These are phyloP conservation scores for Dasypolia templi DNA, from an alignment of 2,888 invertebrate genomes.

Conservation along the genomic window DNA sequence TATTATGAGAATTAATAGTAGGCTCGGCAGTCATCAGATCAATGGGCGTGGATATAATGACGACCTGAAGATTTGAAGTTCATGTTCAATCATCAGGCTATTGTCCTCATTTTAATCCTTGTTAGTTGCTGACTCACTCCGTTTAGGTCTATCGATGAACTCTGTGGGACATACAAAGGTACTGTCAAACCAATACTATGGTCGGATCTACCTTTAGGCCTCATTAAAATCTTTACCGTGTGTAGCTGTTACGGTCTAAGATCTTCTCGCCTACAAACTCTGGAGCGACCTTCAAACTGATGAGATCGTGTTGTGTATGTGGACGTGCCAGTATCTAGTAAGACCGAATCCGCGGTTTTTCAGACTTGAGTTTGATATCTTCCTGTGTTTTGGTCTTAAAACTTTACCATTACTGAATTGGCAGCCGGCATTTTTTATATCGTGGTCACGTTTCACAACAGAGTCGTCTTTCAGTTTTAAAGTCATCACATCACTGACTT, in stretches of 20 bases:
- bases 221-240: neutral
- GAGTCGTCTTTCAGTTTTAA: neutral
- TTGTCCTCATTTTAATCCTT: slow-evolving; percentile 18
- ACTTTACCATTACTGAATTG: neutral
- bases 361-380: neutral
- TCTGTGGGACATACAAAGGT: neutral
- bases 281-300: neutral
- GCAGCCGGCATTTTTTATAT: neutral
- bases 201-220: neutral
- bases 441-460: neutral
- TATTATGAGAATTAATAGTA: slow-evolving; percentile 34
- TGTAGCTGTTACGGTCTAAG: neutral
- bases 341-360: neutral
- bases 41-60: slow-evolving; percentile 7
- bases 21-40: slow-evolving; percentile 25
- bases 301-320: neutral
- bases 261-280: neutral
- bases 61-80: slow-evolving; percentile 35
- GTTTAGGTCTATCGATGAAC: neutral
- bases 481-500: neutral
- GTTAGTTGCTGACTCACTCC: neutral
- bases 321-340: neutral
- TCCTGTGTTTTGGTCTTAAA: neutral
- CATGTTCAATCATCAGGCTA: slow-evolving; percentile 24
- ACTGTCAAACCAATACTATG: neutral